These are phyloP conservation scores for Ornithoptera priamus DNA, from an alignment of 2,888 invertebrate genomes.

Conservation along the genomic window DNA sequence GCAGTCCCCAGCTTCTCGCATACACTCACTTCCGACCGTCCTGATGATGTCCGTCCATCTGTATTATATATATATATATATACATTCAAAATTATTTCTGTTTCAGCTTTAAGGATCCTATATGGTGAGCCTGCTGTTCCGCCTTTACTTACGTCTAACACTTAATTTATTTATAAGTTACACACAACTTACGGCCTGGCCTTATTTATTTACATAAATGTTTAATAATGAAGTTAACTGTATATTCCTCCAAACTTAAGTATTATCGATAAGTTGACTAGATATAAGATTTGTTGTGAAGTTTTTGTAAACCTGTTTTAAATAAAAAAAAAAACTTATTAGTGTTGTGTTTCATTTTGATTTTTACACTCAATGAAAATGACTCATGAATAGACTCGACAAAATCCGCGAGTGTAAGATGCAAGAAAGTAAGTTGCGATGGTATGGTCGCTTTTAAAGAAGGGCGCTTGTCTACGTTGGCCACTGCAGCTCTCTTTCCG, in stretches of 20 bases:
- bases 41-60: no score
- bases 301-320: slow-evolving; percentile 12
- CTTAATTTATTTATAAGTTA: slow-evolving; percentile 18
- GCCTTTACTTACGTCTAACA: slow-evolving; percentile 30
- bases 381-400: no score
- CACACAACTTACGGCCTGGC: neutral
- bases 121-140: slow-evolving; percentile 24
- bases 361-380: neutral
- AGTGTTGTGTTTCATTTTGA: slow-evolving; percentile 1
- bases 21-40: no score
- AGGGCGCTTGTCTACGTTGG: no score
- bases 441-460: no score
- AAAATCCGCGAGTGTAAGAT: no score
- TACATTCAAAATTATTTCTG: slow-evolving; percentile 2
- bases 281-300: slow-evolving; percentile 20
- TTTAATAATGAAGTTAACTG: slow-evolving; percentile 5
- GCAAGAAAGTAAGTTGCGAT: no score
- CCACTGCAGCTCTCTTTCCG: no score
- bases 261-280: slow-evolving; percentile 27
- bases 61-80: no score
- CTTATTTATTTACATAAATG: slow-evolving; percentile 23
- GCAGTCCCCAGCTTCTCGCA: no score
- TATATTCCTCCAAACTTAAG: slow-evolving; percentile 22
- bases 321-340: slow-evolving; percentile 14
- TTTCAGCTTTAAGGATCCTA: slow-evolving; percentile 33